Conservation (phyloP, 2,113 vertebrate species). For the Petaurus breviceps region DNA sequence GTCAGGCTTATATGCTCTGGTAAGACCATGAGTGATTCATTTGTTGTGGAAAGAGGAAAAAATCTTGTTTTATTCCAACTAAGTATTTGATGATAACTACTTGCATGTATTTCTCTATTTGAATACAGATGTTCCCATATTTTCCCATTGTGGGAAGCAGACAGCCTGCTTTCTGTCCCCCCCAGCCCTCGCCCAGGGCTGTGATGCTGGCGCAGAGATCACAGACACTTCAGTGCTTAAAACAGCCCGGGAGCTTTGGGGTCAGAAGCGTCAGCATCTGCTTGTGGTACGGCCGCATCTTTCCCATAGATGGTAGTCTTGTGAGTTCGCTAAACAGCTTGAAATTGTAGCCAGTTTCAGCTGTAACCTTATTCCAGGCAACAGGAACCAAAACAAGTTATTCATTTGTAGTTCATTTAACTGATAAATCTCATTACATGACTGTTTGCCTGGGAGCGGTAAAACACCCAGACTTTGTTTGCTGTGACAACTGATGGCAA, state of each 20-base stretch:
- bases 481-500: constrained; percentile 39
- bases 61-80: constrained; percentile 52
- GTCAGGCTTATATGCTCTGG: constrained; percentile 52
- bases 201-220: constrained; percentile 58
- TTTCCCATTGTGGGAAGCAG: constrained; percentile 71
- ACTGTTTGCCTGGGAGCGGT: constrained; percentile 58
- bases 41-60: constrained; percentile 53
- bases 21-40: constrained; percentile 47
- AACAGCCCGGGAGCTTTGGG: constrained; percentile 15
- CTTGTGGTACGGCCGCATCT: constrained; percentile 36
- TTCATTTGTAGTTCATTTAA: constrained; percentile 59
- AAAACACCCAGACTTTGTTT: constrained; percentile 32
- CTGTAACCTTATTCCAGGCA: constrained; percentile 27
- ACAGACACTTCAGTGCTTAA: constrained; percentile 58
- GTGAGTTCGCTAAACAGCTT: constrained; percentile 39
- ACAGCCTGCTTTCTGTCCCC: background rate
- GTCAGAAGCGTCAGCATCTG: constrained; percentile 51
- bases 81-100: constrained; percentile 58
- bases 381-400: constrained; percentile 51
- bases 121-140: constrained; percentile 74
- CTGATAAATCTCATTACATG: constrained; percentile 42
- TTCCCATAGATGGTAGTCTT: constrained; percentile 25
- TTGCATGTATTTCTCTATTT: constrained; percentile 70
- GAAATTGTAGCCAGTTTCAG: constrained; percentile 46
- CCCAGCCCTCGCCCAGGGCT: background rate